These are phyloP conservation scores for Petaurus breviceps DNA, from an alignment of 2,113 vertebrate species.

Conservation along the genomic window DNA sequence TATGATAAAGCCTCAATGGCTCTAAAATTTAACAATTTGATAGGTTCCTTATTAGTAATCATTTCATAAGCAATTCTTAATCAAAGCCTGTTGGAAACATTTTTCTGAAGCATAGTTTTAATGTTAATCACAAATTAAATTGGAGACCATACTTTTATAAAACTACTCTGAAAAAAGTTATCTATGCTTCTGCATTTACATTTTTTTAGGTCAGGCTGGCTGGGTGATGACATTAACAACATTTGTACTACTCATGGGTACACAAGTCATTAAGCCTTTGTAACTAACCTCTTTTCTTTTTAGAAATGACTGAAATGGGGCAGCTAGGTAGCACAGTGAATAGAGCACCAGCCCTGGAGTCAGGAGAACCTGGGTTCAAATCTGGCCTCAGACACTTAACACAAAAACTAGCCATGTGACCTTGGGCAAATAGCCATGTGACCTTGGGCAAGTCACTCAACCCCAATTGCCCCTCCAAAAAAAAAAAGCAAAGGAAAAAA, in stretches of 20 bases:
- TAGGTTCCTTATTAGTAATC: slow-evolving; percentile 2
- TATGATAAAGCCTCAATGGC: not conserved
- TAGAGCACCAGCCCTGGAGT: too few relatives aligned
- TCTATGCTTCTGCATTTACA: not conserved
- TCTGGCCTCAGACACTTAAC: too few relatives aligned
- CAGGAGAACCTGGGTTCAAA: too few relatives aligned
- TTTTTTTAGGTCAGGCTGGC: not conserved
- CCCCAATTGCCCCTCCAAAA: too few relatives aligned
- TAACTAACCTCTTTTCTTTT: not conserved
- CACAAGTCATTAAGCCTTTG: not conserved
- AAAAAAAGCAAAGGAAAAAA: too few relatives aligned
- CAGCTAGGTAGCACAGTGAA: too few relatives aligned
- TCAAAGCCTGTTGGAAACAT: not conserved
- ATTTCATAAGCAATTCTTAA: slow-evolving; percentile 33
- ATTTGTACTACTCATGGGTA: not conserved
- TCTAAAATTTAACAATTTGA: slow-evolving; percentile 25
- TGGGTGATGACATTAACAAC: not conserved
- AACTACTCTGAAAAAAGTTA: not conserved
- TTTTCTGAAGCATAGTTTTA: not conserved
- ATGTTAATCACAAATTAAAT: not conserved
- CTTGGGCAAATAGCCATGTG: too few relatives aligned
- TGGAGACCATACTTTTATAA: not conserved
- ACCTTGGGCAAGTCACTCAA: too few relatives aligned
- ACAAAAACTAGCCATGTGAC: too few relatives aligned
- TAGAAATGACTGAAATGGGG: not conserved